These are phyloP conservation scores for Allygus modestus DNA, from an alignment of 2,888 invertebrate genomes.

Conservation along the genomic window DNA sequence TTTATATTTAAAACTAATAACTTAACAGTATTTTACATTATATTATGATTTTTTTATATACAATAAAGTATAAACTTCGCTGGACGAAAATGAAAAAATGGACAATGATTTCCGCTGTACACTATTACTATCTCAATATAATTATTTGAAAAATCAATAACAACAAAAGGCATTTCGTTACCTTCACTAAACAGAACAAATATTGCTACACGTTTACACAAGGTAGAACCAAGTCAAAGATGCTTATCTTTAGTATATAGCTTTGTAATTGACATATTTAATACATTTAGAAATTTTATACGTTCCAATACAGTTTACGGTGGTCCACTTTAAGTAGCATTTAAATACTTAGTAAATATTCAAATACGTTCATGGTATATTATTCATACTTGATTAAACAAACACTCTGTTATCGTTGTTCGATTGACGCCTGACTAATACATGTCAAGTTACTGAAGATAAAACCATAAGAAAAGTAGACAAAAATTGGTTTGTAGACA, in stretches of 20 bases:
- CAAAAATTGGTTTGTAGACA: no score
- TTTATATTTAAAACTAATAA: conserved; percentile 19
- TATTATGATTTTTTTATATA: background rate
- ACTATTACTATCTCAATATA: background rate
- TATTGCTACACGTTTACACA: background rate
- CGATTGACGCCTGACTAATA: background rate
- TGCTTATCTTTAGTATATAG: background rate
- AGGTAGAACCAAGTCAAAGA: background rate
- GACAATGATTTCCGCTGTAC: background rate
- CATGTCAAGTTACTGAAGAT: background rate
- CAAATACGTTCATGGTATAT: background rate
- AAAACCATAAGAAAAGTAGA: no score
- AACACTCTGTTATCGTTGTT: background rate
- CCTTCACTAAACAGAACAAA: background rate
- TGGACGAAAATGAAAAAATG: background rate
- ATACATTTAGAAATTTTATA: conserved; percentile 18
- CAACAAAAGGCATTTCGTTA: background rate
- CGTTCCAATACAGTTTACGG: conserved; percentile 5
- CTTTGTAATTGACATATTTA: conserved; percentile 20
- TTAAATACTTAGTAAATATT: background rate
- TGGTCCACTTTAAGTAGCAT: conserved; percentile 10
- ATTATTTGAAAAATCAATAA: background rate
- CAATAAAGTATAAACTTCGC: background rate
- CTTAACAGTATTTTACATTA: background rate
- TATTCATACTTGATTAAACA: no score